Conservation (phyloP, 2,888 invertebrate species). For the Campoletis raptor region DNA sequence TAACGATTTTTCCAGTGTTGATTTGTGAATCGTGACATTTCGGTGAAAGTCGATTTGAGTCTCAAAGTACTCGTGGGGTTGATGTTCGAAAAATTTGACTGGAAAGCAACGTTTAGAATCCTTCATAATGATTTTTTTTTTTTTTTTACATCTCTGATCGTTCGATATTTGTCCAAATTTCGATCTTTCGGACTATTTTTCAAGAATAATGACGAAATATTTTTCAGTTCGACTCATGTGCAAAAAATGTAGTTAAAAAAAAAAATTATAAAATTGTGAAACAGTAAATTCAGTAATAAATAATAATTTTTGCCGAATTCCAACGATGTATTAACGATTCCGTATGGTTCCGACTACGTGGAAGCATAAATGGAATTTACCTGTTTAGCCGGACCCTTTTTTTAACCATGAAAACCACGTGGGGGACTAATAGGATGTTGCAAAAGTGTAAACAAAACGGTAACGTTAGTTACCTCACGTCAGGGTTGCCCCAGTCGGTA, state of each 20-base stretch:
- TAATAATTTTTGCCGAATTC: not conserved
- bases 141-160: no score
- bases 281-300: no score
- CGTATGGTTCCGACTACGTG: not conserved
- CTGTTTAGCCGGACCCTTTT: not conserved
- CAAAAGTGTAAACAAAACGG: constrained; percentile 43
- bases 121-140: no score
- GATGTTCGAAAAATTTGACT: no score
- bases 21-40: no score
- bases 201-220: not conserved
- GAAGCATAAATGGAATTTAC: not conserved
- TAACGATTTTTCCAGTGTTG: no score
- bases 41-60: no score
- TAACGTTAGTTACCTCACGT: constrained; percentile 20
- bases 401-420: constrained; percentile 3
- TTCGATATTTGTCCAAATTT: no score
- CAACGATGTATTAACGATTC: not conserved
- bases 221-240: not conserved
- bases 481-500: constrained; percentile 16
- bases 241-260: not conserved
- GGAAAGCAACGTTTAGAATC: no score
- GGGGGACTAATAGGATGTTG: not conserved
- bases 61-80: no score
- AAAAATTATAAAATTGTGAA: not conserved
- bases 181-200: no score